phyloP scores from a whole-genome alignment of 1,140 invertebrate species.

The Drosophila athabasca region DNA sequence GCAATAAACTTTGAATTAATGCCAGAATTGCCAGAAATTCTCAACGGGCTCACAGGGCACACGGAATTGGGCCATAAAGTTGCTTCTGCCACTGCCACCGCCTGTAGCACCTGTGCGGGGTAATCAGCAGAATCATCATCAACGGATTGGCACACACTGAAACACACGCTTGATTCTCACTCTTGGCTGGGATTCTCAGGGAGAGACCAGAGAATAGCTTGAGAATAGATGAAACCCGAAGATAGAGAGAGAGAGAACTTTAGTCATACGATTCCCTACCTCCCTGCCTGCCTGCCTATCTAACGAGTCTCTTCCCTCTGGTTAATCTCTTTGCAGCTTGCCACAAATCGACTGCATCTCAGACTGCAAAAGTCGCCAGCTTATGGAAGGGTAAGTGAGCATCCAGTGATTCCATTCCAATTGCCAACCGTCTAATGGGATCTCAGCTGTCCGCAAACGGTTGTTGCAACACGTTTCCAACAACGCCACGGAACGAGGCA shows the following conservation, averaged over 20 bases:
- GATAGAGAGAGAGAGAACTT: too few species aligned
- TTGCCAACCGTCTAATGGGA: slow-evolving; percentile 22
- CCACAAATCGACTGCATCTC: too few species aligned
- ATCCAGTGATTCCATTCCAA: slow-evolving; percentile 3
- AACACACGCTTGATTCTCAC: background rate
- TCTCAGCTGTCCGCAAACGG: slow-evolving; percentile 19
- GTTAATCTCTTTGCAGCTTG: too few species aligned
- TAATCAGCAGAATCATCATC: slow-evolving; percentile 21
- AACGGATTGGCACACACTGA: slow-evolving; percentile 1
- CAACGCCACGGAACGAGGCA: background rate
- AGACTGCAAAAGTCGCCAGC: too few species aligned
- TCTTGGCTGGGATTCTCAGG: slow-evolving; percentile 30
- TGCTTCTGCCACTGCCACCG: slow-evolving; percentile 6
- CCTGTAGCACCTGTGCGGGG: background rate
- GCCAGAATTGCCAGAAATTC: slow-evolving; percentile 50
- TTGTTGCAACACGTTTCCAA: slow-evolving; percentile 31
- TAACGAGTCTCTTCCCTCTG: too few species aligned
- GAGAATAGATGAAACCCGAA: too few species aligned
- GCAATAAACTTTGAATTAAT: slow-evolving; percentile 48
- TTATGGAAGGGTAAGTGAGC: too few species aligned
- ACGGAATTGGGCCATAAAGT: slow-evolving; percentile 50
- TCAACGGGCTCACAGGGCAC: slow-evolving; percentile 38
- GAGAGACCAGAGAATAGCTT: background rate
- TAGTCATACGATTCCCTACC: too few species aligned
- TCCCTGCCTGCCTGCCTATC: too few species aligned